Conservation (phyloP, 2,113 vertebrate species). For the Mormoops blainvillei region DNA sequence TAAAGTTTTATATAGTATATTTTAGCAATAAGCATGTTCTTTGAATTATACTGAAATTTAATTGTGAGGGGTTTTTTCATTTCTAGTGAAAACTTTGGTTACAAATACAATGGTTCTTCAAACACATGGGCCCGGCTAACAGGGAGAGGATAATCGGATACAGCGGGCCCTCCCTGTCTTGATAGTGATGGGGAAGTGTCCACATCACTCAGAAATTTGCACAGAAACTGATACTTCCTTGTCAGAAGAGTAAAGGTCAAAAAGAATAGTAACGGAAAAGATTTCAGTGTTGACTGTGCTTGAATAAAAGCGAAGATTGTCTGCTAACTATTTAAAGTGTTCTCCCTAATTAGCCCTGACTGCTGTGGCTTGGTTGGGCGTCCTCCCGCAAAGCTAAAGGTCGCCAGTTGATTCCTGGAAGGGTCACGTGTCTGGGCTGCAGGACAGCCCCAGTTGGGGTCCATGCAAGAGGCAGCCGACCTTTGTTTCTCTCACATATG, state of each 20-base stretch:
- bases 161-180: background rate
- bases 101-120: background rate
- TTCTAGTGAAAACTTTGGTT: background rate
- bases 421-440: too few relatives aligned
- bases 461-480: too few relatives aligned
- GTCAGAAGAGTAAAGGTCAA: background rate
- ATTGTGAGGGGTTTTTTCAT: background rate
- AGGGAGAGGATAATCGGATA: background rate
- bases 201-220: background rate
- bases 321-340: background rate
- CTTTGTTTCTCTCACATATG: too few relatives aligned
- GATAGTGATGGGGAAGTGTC: rapidly evolving
- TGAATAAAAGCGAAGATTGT: background rate
- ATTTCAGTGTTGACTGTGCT: background rate
- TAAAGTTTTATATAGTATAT: background rate
- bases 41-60: background rate
- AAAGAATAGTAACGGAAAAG: background rate
- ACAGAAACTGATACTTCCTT: background rate
- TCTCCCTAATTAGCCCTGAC: background rate
- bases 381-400: too few relatives aligned
- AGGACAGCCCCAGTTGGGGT: too few relatives aligned
- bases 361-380: too few relatives aligned
- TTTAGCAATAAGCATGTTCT: background rate
- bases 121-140: background rate
- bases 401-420: too few relatives aligned